These are phyloP conservation scores for Pseudorhiza aurosa DNA, from an alignment of 30 jellyfish, hydroid and myxozoan species.

Conservation along the genomic window DNA sequence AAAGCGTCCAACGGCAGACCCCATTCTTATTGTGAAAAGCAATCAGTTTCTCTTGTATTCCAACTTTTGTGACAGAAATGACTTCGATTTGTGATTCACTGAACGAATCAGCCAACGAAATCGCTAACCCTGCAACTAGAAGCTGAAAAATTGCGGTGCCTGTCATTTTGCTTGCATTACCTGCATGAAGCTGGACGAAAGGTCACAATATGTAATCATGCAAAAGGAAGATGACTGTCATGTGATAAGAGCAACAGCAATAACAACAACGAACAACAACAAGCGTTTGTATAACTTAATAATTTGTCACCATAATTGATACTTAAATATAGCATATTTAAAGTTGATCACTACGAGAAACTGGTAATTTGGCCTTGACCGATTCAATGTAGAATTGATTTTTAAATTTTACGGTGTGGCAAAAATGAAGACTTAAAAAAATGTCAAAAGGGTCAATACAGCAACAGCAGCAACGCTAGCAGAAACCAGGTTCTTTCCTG, in stretches of 20 bases:
- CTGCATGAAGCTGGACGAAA: not conserved
- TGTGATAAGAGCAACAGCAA: conserved; percentile 2
- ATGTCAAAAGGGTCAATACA: no score
- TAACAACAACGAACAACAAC: not conserved
- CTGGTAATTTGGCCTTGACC: no score
- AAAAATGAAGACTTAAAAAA: no score
- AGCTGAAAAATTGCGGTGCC: not conserved
- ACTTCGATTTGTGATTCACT: conserved; percentile 55
- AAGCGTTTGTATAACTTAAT: no score
- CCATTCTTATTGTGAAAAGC: conserved; percentile 66
- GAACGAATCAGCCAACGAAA: conserved; percentile 36
- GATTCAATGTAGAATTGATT: no score
- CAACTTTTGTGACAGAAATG: conserved; percentile 10
- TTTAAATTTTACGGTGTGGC: no score
- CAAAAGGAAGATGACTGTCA: conserved; percentile 15
- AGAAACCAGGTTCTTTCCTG: no score
- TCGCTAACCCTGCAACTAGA: not conserved
- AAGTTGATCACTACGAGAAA: no score
- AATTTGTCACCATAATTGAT: no score
- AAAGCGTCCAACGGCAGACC: conserved; percentile 46
- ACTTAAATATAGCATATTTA: no score
- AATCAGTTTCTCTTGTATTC: conserved; percentile 9
- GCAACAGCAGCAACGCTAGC: no score
- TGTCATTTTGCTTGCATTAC: not conserved
- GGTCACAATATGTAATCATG: no score